Conservation (phyloP, 1,140 invertebrate genomes). For the Caenorhabditis remanei region DNA sequence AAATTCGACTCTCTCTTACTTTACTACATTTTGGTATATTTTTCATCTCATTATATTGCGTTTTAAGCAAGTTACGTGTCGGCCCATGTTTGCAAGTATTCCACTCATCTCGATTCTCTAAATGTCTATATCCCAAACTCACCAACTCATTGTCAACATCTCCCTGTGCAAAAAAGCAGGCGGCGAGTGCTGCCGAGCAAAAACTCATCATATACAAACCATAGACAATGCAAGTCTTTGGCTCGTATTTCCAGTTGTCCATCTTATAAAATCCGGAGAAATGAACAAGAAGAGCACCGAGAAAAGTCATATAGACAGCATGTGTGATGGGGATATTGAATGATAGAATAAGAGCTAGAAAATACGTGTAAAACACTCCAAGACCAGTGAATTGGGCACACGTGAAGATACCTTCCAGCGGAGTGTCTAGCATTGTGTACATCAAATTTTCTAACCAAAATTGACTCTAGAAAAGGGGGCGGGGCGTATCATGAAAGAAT, state of each 20-base stretch:
- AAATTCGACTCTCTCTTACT: too few species aligned
- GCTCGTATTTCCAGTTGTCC: background rate
- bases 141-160: background rate
- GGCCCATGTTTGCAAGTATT: too few species aligned
- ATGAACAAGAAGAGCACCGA: background rate
- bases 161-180: constrained; percentile 5
- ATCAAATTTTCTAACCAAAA: too few species aligned
- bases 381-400: constrained; percentile 34
- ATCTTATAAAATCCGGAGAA: background rate
- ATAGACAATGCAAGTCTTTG: background rate
- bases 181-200: background rate
- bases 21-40: too few species aligned
- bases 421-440: background rate
- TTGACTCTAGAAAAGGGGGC: too few species aligned
- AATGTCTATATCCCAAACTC: background rate
- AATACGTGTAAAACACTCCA: constrained; percentile 20
- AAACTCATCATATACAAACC: constrained; percentile 6
- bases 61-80: too few species aligned
- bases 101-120: too few species aligned
- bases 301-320: background rate
- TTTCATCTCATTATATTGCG: too few species aligned
- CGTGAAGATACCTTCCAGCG: background rate
- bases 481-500: background rate
- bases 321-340: background rate
- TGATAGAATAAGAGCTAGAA: background rate